These are phyloP conservation scores for Eupithecia tripunctaria DNA, from an alignment of 2,888 invertebrate genomes.

Conservation along the genomic window DNA sequence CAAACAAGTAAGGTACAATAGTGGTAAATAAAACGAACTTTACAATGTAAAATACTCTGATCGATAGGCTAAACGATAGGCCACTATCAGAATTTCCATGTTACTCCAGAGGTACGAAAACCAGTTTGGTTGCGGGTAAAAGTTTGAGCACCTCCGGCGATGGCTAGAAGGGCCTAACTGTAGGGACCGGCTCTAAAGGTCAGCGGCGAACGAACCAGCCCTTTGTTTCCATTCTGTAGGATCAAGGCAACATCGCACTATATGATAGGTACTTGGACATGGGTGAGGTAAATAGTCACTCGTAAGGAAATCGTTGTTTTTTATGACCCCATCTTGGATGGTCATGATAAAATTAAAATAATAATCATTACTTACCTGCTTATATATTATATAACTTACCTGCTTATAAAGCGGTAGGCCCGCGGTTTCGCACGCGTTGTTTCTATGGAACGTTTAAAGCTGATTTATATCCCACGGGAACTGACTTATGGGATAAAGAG, in stretches of 20 bases:
- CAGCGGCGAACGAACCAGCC: neutral
- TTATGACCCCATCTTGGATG: neutral
- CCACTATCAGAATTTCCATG: neutral
- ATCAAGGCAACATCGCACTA: neutral
- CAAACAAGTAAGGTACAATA: too few species aligned
- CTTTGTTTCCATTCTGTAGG: conserved; percentile 6
- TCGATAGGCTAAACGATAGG: too few species aligned
- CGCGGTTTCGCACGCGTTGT: too few species aligned
- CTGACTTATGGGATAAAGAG: too few species aligned
- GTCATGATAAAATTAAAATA: neutral
- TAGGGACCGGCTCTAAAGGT: conserved; percentile 9
- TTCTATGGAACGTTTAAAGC: too few species aligned
- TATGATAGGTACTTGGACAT: neutral
- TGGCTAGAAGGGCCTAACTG: conserved; percentile 10
- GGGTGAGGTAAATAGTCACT: neutral
- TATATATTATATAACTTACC: too few species aligned
- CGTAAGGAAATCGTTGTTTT: neutral
- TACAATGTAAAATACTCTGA: too few species aligned
- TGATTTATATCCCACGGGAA: too few species aligned
- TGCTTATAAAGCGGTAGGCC: too few species aligned
- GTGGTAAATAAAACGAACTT: too few species aligned
- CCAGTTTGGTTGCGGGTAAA: neutral
- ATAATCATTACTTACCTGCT: neutral
- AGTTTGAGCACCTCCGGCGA: neutral
- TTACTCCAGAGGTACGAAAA: neutral